Base-by-base conservation (phyloP, 2,888 invertebrate species). In the Neria commutata region DNA sequence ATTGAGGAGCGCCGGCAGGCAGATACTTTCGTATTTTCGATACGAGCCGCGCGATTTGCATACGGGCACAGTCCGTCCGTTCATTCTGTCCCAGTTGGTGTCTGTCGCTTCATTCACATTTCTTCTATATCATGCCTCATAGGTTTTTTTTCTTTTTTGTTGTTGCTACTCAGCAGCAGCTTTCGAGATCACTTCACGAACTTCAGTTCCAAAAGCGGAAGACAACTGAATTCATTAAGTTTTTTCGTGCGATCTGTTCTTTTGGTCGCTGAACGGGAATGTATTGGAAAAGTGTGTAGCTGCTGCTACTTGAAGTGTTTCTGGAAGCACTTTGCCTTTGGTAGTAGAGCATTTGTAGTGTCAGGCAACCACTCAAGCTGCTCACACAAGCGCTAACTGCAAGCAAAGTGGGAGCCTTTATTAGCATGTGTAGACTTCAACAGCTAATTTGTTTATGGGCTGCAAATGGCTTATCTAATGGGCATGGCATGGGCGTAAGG, bases 161-260 rank as follows among this genome's bases (percentile, higher is more conserved):
- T 21, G 21, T 16, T 19, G 42, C 14, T n/a, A 29, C 54, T 45
- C 21, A 6, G 45, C 19, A 29, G 54, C 37, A 16, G 16, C 26
- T 55, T 48, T 55, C 54, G 48, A 55, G 54, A 55, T 55, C 54
- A 55, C 24, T 19, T 42, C n/a, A n/a, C n/a, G n/a, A n/a, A n/a
- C n/a, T n/a, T n/a, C n/a, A n/a, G 11, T 4, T 17, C 6, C 37
- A 5, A 21, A 10, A 66, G 61, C 61, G 62, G 63, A 64, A 66
- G 63, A 66, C 63, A 66, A 66, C n/a, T 67, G 64, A 67, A 61
- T 66, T 66, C 62, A 65, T 67, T 66, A 67, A 66, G 34, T 17
- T 61, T 45, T n/a, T n/a, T n/a, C 24, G 33, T 33, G 17, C 17
- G 26, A n/a, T 46, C 14, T 53, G 5, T 37, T 54, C n/a, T n/a